Base-by-base conservation (phyloP, 2,113 vertebrate genomes). In the Hypocryptadius cinnamomeus region DNA sequence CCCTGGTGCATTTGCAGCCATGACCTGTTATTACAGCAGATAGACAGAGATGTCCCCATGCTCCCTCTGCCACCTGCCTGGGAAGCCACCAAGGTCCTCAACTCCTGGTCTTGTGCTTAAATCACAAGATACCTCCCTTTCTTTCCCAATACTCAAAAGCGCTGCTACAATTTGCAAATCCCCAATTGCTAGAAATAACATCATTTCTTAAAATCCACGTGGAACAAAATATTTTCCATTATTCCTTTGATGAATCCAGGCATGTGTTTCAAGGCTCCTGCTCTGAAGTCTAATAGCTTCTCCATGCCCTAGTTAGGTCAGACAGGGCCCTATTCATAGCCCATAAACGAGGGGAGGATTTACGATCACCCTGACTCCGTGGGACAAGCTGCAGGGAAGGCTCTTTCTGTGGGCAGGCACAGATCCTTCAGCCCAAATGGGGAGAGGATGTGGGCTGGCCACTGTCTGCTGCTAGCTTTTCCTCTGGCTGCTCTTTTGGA, bases 261-360 rank as follows among this genome's bases (percentile, higher is more conserved):
- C 92, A 76, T 95, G 86, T 79, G 83, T 93, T 96, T 96, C 83
- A 92, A 89, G 83, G 80, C 88, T 94, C 69, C 77, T 90, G 47
- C 93, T 94, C 96, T 86, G 92, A 92, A 94, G 96, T 87, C 94
- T 94, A 93, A 94, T 57, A 89, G 92, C 60, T 96, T 96, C 95
- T 96, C 92, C 95, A 94, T 95, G 94, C 95, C 92, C 96, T 72
- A 89, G 77, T 96, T 96, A 94, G 92, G 95, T 89, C 94, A 96
- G 92, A 96, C 94, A 96, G 95, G 91, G 92, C 96, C 91, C 73
- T 95, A 96, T 96, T 96, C 95, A 96, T 93, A 79, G 92, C 80
- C 90, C 86, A 95, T 82, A 93, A 93, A 90, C 0, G 94, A 89
- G 61, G 25, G 60, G 61, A 96, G 91, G 91, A 96, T 96, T 96